These are phyloP conservation scores for Holacanthella duospinosa DNA, from an alignment of 2,888 invertebrate species.

Conservation along the genomic window DNA sequence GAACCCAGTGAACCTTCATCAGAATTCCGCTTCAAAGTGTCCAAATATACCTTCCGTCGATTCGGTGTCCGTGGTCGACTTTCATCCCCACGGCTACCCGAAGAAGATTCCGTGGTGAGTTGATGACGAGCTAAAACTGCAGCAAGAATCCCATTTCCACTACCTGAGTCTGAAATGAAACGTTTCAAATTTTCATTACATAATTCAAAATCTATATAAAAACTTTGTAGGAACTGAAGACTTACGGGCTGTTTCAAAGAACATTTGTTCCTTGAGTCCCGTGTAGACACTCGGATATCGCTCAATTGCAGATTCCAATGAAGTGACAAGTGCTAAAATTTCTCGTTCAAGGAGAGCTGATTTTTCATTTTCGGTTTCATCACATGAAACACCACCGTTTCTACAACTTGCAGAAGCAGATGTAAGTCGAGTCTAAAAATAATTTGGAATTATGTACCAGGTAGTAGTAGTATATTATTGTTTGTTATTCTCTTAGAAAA, in stretches of 20 bases:
- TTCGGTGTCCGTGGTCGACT: background rate
- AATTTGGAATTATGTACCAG: too few species aligned
- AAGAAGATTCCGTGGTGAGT: background rate
- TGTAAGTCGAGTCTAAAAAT: background rate
- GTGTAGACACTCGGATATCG: slow-evolving; percentile 22
- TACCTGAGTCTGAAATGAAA: background rate
- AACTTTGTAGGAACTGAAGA: background rate
- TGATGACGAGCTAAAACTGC: background rate
- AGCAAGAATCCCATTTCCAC: background rate
- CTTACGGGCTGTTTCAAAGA: slow-evolving; percentile 5
- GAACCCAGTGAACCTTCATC: too few species aligned
- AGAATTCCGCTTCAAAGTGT: background rate
- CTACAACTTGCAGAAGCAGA: background rate
- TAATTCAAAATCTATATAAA: background rate
- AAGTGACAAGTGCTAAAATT: slow-evolving; percentile 21
- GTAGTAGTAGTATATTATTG: too few species aligned
- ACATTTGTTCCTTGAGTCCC: slow-evolving; percentile 19
- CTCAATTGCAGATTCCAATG: slow-evolving; percentile 27
- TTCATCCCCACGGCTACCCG: background rate
- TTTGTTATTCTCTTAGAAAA: too few species aligned
- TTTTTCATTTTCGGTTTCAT: slow-evolving; percentile 10
- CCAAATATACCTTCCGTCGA: background rate
- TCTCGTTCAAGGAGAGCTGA: slow-evolving; percentile 21
- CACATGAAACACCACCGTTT: background rate
- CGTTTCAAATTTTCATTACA: background rate